Evolutionary conservation across 2,797 vertebrate species (phyloP), one percentile per base, ranked within the genome.

Genomic region (Lophotriccus pileatus): DNA sequence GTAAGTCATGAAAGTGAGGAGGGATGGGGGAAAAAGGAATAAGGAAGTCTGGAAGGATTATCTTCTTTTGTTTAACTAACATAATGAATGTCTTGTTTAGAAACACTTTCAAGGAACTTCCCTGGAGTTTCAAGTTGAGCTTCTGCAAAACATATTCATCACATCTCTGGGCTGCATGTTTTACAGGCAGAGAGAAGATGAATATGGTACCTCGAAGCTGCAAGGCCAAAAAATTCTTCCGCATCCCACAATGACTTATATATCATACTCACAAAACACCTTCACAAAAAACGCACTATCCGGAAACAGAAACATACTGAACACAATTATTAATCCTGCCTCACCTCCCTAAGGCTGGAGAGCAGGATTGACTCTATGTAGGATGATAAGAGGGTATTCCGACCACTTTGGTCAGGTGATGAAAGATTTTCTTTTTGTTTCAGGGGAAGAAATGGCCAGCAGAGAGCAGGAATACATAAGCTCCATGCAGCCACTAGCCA

Each of bases 181-280:
- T 90, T 77, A 87, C 12, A 79, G 75, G 36, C 78, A 16, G 2
- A 63, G 39, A 63, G 64, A 90, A 87, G 81, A 92, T 80, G 70
- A 90, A 94, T 68, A 83, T 46, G 77, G 46, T 46, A 90, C 56
- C 67, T 89, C 56, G 59, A 74, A 89, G 76, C 69, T 93, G 86
- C 78, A 91, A 95, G 87, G 78, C 80, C 64, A 91, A 92, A 95
- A 94, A 12, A 47, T 53, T 67, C 74, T 84, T 64, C 56, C 91
- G 50, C 81, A 87, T 89, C 58, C 59, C 62, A 55, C 58, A 83
- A 84, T 85, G 70, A 79, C 64, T 95, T 75, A 90, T 94, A 60
- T 25, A 87, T 94, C 86, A 93, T 55, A 50, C 27, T 77, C 75
- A 87, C 56, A 83, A 91, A 91, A 84, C 60, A 68, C 75, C 72